Evolutionary conservation across 2,888 invertebrate genomes (phyloP).

Genomic region (Stenodema calcarata): DNA sequence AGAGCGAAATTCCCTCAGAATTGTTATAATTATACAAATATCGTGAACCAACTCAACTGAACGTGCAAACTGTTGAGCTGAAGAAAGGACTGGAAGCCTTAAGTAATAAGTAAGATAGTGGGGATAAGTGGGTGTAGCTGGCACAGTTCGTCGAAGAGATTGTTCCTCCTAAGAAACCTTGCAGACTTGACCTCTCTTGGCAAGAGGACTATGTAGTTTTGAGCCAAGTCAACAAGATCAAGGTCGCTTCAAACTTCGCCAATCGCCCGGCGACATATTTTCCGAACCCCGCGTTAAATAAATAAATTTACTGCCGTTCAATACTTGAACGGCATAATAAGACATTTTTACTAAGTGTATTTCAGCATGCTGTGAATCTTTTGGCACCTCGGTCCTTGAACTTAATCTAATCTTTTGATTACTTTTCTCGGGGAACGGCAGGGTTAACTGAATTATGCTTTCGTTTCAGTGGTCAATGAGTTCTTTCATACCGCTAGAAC

Average conservation of each 20-base stretch:
- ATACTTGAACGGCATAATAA: neutral
- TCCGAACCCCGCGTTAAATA: neutral
- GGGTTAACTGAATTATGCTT: neutral
- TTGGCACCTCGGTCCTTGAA: no score
- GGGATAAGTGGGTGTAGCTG: neutral
- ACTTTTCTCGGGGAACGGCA: no score
- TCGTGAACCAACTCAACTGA: no score
- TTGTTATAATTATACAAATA: no score
- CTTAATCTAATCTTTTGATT: no score
- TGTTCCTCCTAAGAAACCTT: neutral
- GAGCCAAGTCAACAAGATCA: slow-evolving; percentile 19
- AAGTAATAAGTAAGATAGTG: neutral
- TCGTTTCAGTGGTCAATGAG: no score
- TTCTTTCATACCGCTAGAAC: no score
- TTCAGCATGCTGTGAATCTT: no score
- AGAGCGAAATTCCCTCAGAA: no score
- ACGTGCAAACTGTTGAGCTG: neutral
- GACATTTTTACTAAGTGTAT: neutral
- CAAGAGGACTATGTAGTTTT: neutral
- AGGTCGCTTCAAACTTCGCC: neutral
- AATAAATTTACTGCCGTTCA: neutral
- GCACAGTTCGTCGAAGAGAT: neutral
- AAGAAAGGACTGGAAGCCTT: neutral
- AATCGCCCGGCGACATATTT: neutral
- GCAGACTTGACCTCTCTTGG: neutral